These are phyloP conservation scores for Phrynocephalus guinanensis DNA, from an alignment of 2,797 vertebrate species.

Conservation along the genomic window DNA sequence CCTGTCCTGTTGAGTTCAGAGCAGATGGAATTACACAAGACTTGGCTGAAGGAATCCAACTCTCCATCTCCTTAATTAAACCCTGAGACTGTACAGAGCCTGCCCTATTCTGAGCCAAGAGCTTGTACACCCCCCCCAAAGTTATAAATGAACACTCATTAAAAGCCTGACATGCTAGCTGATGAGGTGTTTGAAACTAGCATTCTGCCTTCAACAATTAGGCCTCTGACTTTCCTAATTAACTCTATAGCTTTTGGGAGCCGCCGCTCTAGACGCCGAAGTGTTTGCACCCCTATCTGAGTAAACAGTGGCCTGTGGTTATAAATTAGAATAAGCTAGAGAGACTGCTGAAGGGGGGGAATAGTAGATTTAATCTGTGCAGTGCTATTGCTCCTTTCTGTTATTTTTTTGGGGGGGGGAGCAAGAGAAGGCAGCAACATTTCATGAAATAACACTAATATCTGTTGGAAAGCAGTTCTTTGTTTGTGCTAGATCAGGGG, in stretches of 20 bases:
- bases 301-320: background rate
- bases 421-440: background rate
- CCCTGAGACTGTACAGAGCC: constrained; percentile 63
- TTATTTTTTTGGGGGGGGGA: background rate
- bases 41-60: constrained; percentile 39
- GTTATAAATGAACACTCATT: constrained; percentile 69
- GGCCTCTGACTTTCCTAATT: constrained; percentile 35
- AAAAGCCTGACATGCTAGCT: constrained; percentile 61
- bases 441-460: constrained; percentile 8
- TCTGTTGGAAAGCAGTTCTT: constrained; percentile 18
- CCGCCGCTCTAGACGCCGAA: constrained; percentile 30
- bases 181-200: constrained; percentile 59
- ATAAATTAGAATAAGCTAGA: background rate
- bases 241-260: constrained; percentile 25
- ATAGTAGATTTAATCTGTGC: background rate
- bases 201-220: constrained; percentile 53
- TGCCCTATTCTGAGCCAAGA: constrained; percentile 57
- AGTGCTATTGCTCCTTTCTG: background rate
- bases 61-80: constrained; percentile 68
- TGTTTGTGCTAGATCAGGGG: background rate
- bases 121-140: constrained; percentile 51
- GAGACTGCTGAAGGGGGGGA: background rate
- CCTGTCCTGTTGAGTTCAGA: constrained; percentile 62
- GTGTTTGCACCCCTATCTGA: background rate
- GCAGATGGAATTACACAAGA: constrained; percentile 70